Percentiles rank a stretch among this genome's conserved stretches.
Conservation (phyloP, 2,797 vertebrate genomes). For the Chanos chanos region DNA sequence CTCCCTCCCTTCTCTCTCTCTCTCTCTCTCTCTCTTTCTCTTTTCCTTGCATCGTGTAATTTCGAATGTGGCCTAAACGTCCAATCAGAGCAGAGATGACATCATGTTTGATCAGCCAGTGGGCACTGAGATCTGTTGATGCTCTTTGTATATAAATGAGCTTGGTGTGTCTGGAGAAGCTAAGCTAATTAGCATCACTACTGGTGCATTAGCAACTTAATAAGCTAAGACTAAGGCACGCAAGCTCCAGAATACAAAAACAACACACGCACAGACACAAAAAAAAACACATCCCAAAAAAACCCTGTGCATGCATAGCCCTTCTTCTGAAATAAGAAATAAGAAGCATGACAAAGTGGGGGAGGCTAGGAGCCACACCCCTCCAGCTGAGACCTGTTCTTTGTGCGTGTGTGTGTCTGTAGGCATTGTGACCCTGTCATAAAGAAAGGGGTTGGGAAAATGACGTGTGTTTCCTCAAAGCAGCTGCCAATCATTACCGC, state of each 20-base stretch:
- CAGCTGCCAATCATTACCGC: too few species aligned
- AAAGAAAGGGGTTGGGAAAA: conserved; percentile 35
- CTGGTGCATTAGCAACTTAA: background rate
- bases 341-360: conserved; percentile 2
- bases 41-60: conserved; percentile 11
- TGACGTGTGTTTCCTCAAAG: conserved; percentile 47
- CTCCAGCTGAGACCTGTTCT: conserved; percentile 44
- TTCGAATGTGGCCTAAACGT: conserved; percentile 24
- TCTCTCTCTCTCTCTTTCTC: conserved; percentile 6
- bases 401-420: background rate
- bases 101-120: conserved; percentile 75
- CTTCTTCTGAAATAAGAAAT: conserved; percentile 20
- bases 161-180: conserved; percentile 48
- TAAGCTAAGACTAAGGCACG: conserved; percentile 18
- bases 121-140: conserved; percentile 51
- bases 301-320: conserved; percentile 1
- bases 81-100: conserved; percentile 71
- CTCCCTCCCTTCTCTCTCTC: conserved; percentile 7
- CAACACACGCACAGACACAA: background rate
- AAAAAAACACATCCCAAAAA: too few species aligned
- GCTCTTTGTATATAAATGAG: conserved; percentile 65
- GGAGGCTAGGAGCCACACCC: conserved; percentile 47
- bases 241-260: background rate
- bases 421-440: conserved; percentile 25
- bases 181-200: conserved; percentile 56